These are phyloP conservation scores for Morelia viridis DNA, from an alignment of 2,797 vertebrate genomes.

Conservation along the genomic window DNA sequence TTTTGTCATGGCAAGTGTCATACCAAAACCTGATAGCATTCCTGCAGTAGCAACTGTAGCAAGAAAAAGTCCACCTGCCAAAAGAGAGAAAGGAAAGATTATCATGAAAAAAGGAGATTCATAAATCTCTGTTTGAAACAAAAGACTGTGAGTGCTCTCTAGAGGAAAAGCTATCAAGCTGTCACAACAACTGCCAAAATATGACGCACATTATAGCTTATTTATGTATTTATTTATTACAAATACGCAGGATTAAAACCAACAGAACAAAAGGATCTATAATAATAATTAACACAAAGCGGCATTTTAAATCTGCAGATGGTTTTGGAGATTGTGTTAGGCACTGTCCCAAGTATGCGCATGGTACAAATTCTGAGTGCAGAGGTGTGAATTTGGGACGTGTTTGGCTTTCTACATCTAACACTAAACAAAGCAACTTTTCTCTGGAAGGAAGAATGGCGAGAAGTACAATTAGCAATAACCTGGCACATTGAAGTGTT, in stretches of 20 bases:
- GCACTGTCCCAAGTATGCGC: no score
- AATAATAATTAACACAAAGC: not conserved
- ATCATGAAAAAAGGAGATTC: not conserved
- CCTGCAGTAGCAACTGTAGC: conserved; percentile 83
- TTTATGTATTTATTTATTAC: not conserved
- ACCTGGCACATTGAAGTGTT: not conserved
- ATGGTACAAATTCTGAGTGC: not conserved
- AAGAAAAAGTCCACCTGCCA: conserved; percentile 87
- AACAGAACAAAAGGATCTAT: not conserved
- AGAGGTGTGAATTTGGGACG: not conserved
- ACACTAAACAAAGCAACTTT: not conserved
- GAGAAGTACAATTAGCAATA: not conserved
- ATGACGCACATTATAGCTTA: not conserved
- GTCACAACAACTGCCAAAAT: not conserved
- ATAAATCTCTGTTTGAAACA: conserved; percentile 3
- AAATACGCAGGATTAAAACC: not conserved
- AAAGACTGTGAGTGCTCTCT: not conserved
- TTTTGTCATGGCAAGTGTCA: conserved; percentile 87
- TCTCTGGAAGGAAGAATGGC: not conserved
- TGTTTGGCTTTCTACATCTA: not conserved
- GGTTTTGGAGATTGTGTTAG: not conserved
- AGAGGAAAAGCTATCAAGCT: not conserved
- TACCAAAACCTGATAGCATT: conserved; percentile 88
- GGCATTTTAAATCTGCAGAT: not conserved
- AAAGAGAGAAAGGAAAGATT: conserved; percentile 23